These are phyloP conservation scores for Tetramorium parvispinum DNA, from an alignment of 1,140 invertebrate species.

Conservation along the genomic window DNA sequence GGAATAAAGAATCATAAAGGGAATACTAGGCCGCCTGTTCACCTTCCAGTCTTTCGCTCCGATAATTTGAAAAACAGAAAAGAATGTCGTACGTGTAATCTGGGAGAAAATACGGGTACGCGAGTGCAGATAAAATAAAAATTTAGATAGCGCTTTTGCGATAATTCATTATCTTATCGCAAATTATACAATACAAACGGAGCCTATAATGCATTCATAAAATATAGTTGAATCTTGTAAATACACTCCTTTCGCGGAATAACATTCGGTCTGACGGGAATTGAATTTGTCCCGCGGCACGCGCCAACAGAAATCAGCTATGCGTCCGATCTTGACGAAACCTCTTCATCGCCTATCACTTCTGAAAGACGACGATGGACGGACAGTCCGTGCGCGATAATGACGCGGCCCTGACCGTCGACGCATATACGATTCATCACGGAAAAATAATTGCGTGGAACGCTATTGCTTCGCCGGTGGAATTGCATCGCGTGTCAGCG, in stretches of 20 bases:
- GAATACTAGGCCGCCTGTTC: neutral
- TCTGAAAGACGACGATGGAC: neutral
- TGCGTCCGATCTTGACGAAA: neutral
- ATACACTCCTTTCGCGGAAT: neutral
- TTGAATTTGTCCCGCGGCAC: neutral
- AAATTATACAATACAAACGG: slow-evolving; percentile 11
- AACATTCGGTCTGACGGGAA: neutral
- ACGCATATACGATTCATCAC: slow-evolving; percentile 18
- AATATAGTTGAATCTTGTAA: neutral
- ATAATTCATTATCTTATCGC: slow-evolving; percentile 44
- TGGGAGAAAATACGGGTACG: neutral
- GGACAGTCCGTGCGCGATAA: neutral
- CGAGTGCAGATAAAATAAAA: neutral
- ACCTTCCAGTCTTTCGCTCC: neutral
- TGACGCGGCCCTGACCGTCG: neutral
- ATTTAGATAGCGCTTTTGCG: slow-evolving; percentile 6
- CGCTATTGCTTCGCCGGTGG: slow-evolving; percentile 28
- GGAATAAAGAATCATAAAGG: slow-evolving; percentile 26
- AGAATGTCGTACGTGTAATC: neutral
- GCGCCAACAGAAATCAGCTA: neutral
- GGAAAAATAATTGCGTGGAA: slow-evolving; percentile 37
- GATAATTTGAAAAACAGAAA: neutral
- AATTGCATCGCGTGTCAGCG: slow-evolving; percentile 37
- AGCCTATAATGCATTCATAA: neutral
- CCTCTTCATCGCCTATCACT: neutral